Base-by-base conservation (phyloP, 2,888 invertebrate genomes). In the Drosophila nigricruria region DNA sequence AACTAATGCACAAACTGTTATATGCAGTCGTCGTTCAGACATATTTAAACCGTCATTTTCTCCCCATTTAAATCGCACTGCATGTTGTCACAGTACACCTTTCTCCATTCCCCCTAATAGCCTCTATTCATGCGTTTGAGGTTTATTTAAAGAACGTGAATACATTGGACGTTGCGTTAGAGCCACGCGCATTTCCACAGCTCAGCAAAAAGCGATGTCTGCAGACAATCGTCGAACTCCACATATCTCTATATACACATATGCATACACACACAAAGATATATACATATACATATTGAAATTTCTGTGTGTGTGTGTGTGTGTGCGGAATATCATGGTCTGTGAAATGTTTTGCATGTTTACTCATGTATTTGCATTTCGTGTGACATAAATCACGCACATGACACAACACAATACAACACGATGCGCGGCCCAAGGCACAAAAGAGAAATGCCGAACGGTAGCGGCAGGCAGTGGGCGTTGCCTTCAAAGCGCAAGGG, bases 281-380 rank as follows among this genome's bases (percentile, higher is more conserved):
- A 18, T 23, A 53, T 52, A 56, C 53, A 40, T 40, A 49, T 59
- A 9, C 20, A 16, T 10, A 42, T 42, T 10, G 14, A 6, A 16
- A 23, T 43, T 8, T 23, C 36, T 54, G 20, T 67, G 43, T 54
- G 36, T 45, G 40, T 54, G 32, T 45, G 43, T 53, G 63, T 45
- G 49, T 42, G 36, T 42, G 38, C 52, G 42, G 25, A 64, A 23
- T 64, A 73, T 49, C 65, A 72, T 69, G 68, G 70, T 73, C 73
- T 70, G 73, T 74, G 71, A 74, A 78, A 72, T 81, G 71, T 75
- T 88, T 87, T 84, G 84, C 84, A 89, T 84, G 84, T 87, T 84
- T 89, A 86, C 84, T 76, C 67, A 81, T 89, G 89, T 84, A 89
- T 89, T 84, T 84, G 84, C 84, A 84, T 89, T 87, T 81, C 87